Conservation (phyloP, 2,113 vertebrate genomes). For the Prochilodus magdalenae region DNA sequence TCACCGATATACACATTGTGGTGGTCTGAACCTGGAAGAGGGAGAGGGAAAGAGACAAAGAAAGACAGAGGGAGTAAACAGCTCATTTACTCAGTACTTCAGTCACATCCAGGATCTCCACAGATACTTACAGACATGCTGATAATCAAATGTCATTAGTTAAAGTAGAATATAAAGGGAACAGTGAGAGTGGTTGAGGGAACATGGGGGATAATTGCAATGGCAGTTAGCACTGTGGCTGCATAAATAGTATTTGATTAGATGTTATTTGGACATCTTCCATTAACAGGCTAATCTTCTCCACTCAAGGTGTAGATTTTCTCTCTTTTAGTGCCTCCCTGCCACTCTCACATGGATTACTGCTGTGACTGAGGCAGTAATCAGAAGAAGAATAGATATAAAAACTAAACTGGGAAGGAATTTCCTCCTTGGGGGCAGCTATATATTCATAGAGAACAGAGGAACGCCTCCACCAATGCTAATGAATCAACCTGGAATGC, state of each 20-base stretch:
- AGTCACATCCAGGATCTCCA: slow-evolving; percentile 23
- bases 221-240: slow-evolving; percentile 53
- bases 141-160: slow-evolving; percentile 52
- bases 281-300: slow-evolving; percentile 47
- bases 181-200: slow-evolving; percentile 28
- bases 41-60: slow-evolving; percentile 36
- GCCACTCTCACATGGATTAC: slow-evolving; percentile 40
- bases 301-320: slow-evolving; percentile 36
- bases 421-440: slow-evolving; percentile 28
- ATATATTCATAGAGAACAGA: slow-evolving; percentile 4
- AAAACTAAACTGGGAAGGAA: slow-evolving; percentile 16
- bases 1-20: slow-evolving; percentile 99
- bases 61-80: slow-evolving; percentile 15
- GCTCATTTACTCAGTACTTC: slow-evolving; percentile 32
- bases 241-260: slow-evolving; percentile 57
- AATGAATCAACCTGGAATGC: slow-evolving; percentile 4
- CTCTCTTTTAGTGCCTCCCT: slow-evolving; percentile 8
- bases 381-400: slow-evolving; percentile 22
- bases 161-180: slow-evolving; percentile 26
- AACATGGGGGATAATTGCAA: slow-evolving; percentile 52
- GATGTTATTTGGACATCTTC: slow-evolving; percentile 45
- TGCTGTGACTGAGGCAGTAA: slow-evolving; percentile 14
- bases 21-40: slow-evolving; percentile 92
- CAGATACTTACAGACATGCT: slow-evolving; percentile 45
- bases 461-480: not conserved